Evolutionary conservation across 2,113 vertebrate species (phyloP), one percentile per base, ranked within the genome.

Genomic region (Collichthys lucidus): DNA sequence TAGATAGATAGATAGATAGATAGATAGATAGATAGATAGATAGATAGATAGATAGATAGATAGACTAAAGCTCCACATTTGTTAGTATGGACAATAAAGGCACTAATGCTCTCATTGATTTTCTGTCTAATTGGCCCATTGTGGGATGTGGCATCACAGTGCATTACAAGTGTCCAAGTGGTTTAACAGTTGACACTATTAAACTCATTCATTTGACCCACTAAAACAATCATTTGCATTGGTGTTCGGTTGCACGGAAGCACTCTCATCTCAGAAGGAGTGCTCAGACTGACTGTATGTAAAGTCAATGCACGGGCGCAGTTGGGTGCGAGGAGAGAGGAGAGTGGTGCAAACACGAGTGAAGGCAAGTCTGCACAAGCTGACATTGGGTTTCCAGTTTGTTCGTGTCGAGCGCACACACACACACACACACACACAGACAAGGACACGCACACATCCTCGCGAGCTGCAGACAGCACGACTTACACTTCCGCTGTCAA

Each of bases 41-140:
- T 12, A 61, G 40, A 72, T 35, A 47, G 59, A 71, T 46, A 42
- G 42, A 66, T 16, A 49, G 46, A 70, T 15, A 57, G 40, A 56
- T 22, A 49, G 47, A 62, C 8, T 22, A 22, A 53, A 50, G 49
- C 49, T 50, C 49, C 16, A 50, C 17, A 50, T 17, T 19, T 53
- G n/a, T 17, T 35, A 9, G 8, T 20, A n/a, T 66, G 61, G 47
- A 50, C 15, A 73, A 14, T 82, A 64, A 52, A 59, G 19, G 67
- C n/a, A 15, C 56, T 77, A 59, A 82, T 77, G 22, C 2, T 20
- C 2, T 59, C 57, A 82, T 77, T 69, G 79, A 79, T 68, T 82
- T 74, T n/a, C 49, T 71, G 73, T 82, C 65, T 71, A 57, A 64
- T 65, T 82, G 52, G 24, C 9, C 59, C 29, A 31, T 65, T 40